Evolutionary conservation across 2,113 vertebrate genomes (phyloP).

Genomic region (Nanorana parkeri): DNA sequence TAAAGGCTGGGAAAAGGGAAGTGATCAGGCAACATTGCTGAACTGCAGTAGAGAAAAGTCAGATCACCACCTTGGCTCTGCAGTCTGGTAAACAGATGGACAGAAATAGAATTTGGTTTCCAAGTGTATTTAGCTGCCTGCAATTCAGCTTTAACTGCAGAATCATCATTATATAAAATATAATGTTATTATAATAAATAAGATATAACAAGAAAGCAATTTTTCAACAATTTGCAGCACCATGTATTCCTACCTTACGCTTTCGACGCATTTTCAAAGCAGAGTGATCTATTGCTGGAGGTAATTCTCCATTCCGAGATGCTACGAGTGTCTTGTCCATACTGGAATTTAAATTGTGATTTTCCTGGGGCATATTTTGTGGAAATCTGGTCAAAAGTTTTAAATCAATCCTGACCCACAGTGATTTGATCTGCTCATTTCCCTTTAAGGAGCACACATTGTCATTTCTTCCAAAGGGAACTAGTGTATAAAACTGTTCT

Average conservation of each 20-base stretch:
- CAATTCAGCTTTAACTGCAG: too few relatives aligned
- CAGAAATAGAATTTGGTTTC: too few relatives aligned
- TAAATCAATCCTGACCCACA: conserved; percentile 96
- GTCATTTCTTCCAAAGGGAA: conserved; percentile 91
- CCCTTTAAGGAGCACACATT: conserved; percentile 76
- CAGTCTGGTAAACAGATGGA: too few relatives aligned
- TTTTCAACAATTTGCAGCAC: neutral
- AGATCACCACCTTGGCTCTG: too few relatives aligned
- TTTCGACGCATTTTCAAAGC: conserved; percentile 86
- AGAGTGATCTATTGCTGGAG: conserved; percentile 70
- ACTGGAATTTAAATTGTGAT: conserved; percentile 68
- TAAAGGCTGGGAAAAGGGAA: too few relatives aligned
- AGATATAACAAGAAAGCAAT: neutral
- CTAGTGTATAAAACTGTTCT: conserved; percentile 91
- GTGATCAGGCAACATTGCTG: too few relatives aligned
- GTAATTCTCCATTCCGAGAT: conserved; percentile 66
- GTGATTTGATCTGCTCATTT: conserved; percentile 85
- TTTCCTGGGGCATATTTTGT: conserved; percentile 74
- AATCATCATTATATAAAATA: too few relatives aligned
- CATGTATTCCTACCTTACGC: conserved; percentile 84
- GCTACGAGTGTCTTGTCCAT: conserved; percentile 72
- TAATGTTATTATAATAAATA: too few relatives aligned
- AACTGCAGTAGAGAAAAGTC: too few relatives aligned
- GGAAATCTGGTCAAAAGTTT: conserved; percentile 90
- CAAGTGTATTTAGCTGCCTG: too few relatives aligned